Evolutionary conservation across 2,797 vertebrate species (phyloP), one percentile per base, ranked within the genome.

Genomic region (Micropoecilia bifurca): DNA sequence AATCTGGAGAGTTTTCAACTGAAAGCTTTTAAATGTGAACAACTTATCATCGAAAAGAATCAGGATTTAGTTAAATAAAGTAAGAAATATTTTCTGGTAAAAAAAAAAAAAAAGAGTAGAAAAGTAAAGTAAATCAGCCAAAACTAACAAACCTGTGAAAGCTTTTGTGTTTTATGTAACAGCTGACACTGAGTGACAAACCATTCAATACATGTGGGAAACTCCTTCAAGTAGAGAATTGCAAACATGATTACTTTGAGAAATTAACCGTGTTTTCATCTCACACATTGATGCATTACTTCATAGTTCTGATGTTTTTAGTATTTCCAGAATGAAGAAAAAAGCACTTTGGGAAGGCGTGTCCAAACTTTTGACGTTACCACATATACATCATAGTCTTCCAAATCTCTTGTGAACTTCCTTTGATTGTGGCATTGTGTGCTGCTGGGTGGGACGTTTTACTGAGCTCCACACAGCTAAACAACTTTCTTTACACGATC

Each of bases 361-460:
- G 55, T 80, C 74, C 33, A 80, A 46, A 47, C 33, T 16, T 61
- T 63, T 59, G 36, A 68, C 63, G 33, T 20, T 50, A 59, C 33
- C 41, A 69, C 47, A 45, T 73, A 46, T 77, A 33, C 59, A 73
- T 50, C 74, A 73, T 66, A 43, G 48, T 81, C 72, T 72, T 72
- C 16, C 20, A 47, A 77, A 77, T 77, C 71, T 77, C 48, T 33
- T 57, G 20, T 46, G 50, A 69, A 77, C 61, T 81, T 81, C 75
- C 80, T 81, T 22, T 74, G 41, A 81, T 81, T 81, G 80, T 77
- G 41, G 41, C 41, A 77, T 73, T 81, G 71, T 81, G 48, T 69
- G 59, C 50, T 30, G 57, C 48, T 57, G 80, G 63, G 59, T 47
- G 80, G 73, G 71, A 46, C 41, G 28, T 41, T 57, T 36, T 36